A percentile compares a stretch with the other conserved stretches of the same genome.
phyloP scores from a whole-genome alignment of 2,113 vertebrate genomes.

The Todiramphus saurophagus region DNA sequence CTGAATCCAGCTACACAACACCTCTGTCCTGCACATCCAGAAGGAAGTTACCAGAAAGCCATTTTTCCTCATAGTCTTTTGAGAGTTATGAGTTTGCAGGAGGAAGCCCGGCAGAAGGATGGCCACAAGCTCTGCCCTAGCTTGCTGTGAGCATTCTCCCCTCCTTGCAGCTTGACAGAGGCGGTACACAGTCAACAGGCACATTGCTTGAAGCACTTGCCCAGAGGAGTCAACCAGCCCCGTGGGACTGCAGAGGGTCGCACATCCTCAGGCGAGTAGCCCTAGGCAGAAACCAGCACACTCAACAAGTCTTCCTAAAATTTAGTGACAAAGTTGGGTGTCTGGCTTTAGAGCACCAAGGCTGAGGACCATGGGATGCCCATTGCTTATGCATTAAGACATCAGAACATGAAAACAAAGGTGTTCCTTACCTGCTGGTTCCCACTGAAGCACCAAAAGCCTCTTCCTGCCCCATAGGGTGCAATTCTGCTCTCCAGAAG shows the following conservation, averaged over 20 bases:
- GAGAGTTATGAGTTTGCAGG: neutral
- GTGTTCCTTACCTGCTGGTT: neutral
- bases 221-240: rapidly evolving
- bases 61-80: neutral
- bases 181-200: neutral
- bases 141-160: neutral
- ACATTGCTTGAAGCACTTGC: rapidly evolving
- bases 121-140: rapidly evolving
- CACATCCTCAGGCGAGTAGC: rapidly evolving
- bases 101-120: neutral
- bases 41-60: neutral
- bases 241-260: rapidly evolving
- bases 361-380: rapidly evolving
- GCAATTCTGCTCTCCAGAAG: neutral
- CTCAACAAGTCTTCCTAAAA: no score
- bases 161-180: neutral
- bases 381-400: no score
- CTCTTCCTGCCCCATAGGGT: neutral
- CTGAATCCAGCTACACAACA: rapidly evolving
- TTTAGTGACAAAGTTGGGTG: rapidly evolving
- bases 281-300: neutral
- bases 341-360: neutral
- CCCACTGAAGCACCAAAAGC: neutral
- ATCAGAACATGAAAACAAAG: neutral
- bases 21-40: neutral